A percentile compares a stretch with the other conserved stretches of the same genome.
Evolutionary conservation across 2,888 invertebrate genomes (phyloP).

Genomic region (Eudemis profundana): DNA sequence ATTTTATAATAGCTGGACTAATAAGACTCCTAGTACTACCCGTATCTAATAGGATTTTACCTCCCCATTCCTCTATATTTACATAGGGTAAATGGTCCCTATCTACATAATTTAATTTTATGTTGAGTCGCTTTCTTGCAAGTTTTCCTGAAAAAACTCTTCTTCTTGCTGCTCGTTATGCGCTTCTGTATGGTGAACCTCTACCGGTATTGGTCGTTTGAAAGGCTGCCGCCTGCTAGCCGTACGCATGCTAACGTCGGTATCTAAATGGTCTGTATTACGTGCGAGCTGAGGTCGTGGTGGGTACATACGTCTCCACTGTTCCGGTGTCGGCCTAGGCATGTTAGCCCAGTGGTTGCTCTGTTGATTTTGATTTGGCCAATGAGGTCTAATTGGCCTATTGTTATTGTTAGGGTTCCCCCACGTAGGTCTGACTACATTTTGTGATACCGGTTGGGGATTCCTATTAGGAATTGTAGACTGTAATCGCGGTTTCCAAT

Average conservation of each 20-base stretch:
- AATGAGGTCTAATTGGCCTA: background rate
- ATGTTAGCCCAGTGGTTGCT: background rate
- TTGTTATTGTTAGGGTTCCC: background rate
- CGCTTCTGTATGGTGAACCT: background rate
- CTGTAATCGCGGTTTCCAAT: background rate
- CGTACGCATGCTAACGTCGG: constrained; percentile 16
- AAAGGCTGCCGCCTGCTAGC: background rate
- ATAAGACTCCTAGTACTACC: background rate
- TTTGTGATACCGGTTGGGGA: background rate
- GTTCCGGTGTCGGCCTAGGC: constrained; percentile 1
- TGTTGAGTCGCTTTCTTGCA: background rate
- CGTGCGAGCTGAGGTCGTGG: background rate
- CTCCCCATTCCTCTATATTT: constrained; percentile 1
- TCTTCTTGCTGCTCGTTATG: background rate
- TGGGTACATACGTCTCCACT: constrained; percentile 8
- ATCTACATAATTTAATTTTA: constrained; percentile 12
- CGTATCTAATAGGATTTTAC: background rate
- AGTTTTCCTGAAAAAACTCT: constrained; percentile 6
- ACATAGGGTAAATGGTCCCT: constrained; percentile 16
- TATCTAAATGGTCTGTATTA: background rate
- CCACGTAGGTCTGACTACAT: background rate
- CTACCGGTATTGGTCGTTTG: background rate
- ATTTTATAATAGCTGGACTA: background rate
- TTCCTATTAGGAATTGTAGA: background rate
- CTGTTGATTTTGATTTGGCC: background rate